phyloP scores from a whole-genome alignment of 2,888 invertebrate species.

The Dromius quadrimaculatus region DNA sequence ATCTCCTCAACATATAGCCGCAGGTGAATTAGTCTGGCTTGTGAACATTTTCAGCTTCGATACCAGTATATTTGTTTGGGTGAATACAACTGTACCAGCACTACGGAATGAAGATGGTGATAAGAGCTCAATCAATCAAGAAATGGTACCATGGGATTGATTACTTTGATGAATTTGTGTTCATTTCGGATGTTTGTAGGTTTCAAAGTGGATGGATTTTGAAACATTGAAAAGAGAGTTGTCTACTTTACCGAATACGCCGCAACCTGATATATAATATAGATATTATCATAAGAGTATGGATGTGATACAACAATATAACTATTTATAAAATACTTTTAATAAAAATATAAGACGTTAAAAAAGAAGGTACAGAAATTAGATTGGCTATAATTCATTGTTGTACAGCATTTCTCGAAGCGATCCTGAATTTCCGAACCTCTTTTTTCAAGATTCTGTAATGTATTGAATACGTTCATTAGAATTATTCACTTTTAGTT shows the following conservation, averaged over 20 bases:
- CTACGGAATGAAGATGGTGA: conserved; percentile 55
- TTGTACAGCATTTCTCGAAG: too few relatives aligned
- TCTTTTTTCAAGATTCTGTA: too few relatives aligned
- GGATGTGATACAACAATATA: background rate
- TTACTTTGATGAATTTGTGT: conserved; percentile 9
- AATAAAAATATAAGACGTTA: too few relatives aligned
- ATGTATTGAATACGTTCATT: too few relatives aligned
- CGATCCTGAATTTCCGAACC: too few relatives aligned
- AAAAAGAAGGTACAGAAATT: too few relatives aligned
- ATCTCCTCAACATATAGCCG: conserved; percentile 68
- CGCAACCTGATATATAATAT: conserved; percentile 45
- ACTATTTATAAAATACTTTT: background rate
- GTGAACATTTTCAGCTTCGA: conserved; percentile 70
- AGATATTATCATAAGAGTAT: background rate
- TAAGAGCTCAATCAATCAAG: conserved; percentile 44
- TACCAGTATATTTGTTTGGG: conserved; percentile 72
- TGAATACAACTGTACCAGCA: conserved; percentile 74
- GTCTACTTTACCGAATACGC: conserved; percentile 56
- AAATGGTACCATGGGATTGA: conserved; percentile 42
- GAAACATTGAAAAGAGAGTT: conserved; percentile 59
- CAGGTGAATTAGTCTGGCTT: conserved; percentile 70
- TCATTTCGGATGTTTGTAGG: conserved; percentile 56
- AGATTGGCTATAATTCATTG: too few relatives aligned
- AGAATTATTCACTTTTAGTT: background rate
- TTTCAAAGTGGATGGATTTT: conserved; percentile 65